Conservation (phyloP, 2,113 vertebrate genomes). For the Cyprinus carpio region DNA sequence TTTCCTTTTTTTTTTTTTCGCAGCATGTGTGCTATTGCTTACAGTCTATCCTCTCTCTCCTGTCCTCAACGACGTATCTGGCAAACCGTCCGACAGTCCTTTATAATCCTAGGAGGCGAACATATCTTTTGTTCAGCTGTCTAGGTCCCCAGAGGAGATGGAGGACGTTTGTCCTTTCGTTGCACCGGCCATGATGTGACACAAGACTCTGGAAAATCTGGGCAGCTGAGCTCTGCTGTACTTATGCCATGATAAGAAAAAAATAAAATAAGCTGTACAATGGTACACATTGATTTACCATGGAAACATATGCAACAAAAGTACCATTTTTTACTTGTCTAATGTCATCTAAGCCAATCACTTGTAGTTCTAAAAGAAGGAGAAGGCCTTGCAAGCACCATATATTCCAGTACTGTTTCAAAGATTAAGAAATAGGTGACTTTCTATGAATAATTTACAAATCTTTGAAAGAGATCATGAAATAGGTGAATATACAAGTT, state of each 20-base stretch:
- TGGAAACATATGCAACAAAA: not conserved
- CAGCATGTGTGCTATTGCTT: too few species aligned
- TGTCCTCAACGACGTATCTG: not conserved
- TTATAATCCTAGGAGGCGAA: slow-evolving; percentile 30
- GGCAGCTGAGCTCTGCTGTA: not conserved
- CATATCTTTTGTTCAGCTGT: slow-evolving; percentile 37
- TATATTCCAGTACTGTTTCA: not conserved
- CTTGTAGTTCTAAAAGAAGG: too few species aligned
- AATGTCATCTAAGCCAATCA: not conserved
- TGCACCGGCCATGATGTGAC: not conserved
- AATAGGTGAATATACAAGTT: not conserved
- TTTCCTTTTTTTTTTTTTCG: too few species aligned
- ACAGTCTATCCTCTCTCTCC: too few species aligned
- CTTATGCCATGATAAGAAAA: not conserved
- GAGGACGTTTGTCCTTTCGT: slow-evolving; percentile 2
- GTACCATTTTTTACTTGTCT: too few species aligned
- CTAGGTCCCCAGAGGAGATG: slow-evolving; percentile 11
- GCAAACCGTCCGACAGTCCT: slow-evolving; percentile 26
- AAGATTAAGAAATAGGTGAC: not conserved
- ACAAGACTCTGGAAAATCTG: not conserved
- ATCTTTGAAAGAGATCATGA: not conserved
- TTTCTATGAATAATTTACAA: not conserved
- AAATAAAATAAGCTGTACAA: too few species aligned
- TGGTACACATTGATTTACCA: not conserved
- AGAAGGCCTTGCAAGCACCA: not conserved